A percentile compares a stretch with the other conserved stretches of the same genome.
phyloP scores from a whole-genome alignment of 2,797 vertebrate genomes.

The Enteromius paludinosus region DNA sequence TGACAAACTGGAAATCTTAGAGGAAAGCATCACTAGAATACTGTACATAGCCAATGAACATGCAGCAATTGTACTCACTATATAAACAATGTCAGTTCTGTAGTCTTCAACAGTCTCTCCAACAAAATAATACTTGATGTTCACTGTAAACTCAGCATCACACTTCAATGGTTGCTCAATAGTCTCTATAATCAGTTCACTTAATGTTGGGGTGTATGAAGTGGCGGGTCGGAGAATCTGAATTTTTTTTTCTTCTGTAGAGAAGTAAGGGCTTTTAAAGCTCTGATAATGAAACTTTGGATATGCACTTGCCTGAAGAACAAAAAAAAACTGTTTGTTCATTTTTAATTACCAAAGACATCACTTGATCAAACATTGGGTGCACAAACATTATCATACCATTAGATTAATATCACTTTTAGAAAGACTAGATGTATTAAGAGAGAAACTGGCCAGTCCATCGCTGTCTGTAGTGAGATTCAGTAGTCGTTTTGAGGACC shows the following conservation, averaged over 20 bases:
- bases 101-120: slow-evolving; percentile 59
- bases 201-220: slow-evolving; percentile 60
- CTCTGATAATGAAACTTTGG: no score
- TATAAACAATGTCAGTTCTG: slow-evolving; percentile 65
- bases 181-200: slow-evolving; percentile 63
- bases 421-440: slow-evolving; percentile 50
- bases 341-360: not conserved
- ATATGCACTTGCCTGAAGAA: not conserved
- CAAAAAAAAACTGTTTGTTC: not conserved
- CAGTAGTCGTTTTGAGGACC: slow-evolving; percentile 31
- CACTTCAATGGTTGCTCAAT: slow-evolving; percentile 63
- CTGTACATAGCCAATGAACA: not conserved
- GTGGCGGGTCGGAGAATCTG: slow-evolving; percentile 19
- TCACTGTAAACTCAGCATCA: slow-evolving; percentile 52
- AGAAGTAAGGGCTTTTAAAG: not conserved
- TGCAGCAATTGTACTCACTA: slow-evolving; percentile 65
- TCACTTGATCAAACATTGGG: not conserved
- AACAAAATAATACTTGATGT: slow-evolving; percentile 66
- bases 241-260: rapidly evolving
- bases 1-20: slow-evolving; percentile 67
- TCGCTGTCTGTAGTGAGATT: slow-evolving; percentile 71
- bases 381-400: not conserved
- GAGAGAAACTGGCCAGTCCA: slow-evolving; percentile 68
- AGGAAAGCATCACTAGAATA: not conserved
- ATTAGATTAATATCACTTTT: slow-evolving; percentile 37